Evolutionary conservation across 2,113 vertebrate species (phyloP).

Genomic region (Scortum barcoo): DNA sequence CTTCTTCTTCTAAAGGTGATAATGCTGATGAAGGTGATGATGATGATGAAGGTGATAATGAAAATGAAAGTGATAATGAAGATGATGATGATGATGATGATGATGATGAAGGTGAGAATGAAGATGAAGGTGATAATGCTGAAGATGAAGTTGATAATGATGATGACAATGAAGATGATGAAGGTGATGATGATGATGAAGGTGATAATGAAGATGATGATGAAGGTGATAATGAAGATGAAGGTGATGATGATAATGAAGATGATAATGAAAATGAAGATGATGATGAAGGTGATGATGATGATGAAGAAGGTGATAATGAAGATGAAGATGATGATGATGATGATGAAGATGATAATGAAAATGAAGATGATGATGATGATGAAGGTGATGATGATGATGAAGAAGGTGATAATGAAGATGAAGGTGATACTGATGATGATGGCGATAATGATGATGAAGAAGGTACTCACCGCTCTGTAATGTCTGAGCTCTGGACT

Average conservation of each 20-base stretch:
- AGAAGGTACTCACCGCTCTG: slow-evolving; percentile 93
- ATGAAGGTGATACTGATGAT: slow-evolving; percentile 86
- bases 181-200: slow-evolving; percentile 77
- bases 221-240: too few species aligned
- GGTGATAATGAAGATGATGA: slow-evolving; percentile 82
- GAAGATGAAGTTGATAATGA: too few species aligned
- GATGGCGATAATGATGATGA: slow-evolving; percentile 85
- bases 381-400: slow-evolving; percentile 84
- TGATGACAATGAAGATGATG: slow-evolving; percentile 79
- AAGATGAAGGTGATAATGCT: slow-evolving; percentile 86
- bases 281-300: slow-evolving; percentile 84
- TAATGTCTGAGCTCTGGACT: slow-evolving; percentile 94
- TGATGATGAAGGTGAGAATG: slow-evolving; percentile 72
- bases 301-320: slow-evolving; percentile 81
- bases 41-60: slow-evolving; percentile 86
- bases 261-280: slow-evolving; percentile 81
- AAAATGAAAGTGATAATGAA: too few species aligned
- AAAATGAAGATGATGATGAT: slow-evolving; percentile 82
- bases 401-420: slow-evolving; percentile 50
- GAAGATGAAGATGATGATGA: slow-evolving; percentile 74
- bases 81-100: slow-evolving; percentile 80
- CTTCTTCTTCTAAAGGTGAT: too few species aligned
- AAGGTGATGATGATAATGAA: too few species aligned
- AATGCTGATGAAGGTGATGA: slow-evolving; percentile 82
- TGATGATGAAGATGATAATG: slow-evolving; percentile 84